A percentile compares a stretch with the other conserved stretches of the same genome.
These are phyloP conservation scores for Alloplasta piceator DNA, from an alignment of 2,888 invertebrate genomes.

Conservation along the genomic window DNA sequence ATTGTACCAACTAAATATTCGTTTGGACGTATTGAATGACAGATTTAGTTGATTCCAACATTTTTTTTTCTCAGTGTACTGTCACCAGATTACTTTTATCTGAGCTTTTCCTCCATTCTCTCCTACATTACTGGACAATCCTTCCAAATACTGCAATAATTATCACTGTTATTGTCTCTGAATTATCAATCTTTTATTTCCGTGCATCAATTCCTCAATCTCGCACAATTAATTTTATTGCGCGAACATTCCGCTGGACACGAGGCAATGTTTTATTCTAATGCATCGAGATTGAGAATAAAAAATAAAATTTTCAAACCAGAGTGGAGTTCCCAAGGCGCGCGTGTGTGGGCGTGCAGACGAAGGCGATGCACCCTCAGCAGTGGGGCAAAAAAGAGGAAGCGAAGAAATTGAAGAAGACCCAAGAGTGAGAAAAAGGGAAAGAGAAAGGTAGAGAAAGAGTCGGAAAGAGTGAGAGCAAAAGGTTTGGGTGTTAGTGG, in stretches of 20 bases:
- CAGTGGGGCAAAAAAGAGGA: slow-evolving; percentile 59
- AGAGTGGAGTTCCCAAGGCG: slow-evolving; percentile 46
- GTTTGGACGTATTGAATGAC: no score
- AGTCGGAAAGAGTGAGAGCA: neutral
- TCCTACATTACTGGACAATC: no score
- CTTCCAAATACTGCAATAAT: no score
- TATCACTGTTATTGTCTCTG: neutral
- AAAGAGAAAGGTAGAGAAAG: slow-evolving; percentile 34
- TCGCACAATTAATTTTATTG: neutral
- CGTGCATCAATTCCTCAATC: neutral
- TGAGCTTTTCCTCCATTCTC: no score
- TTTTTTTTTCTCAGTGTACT: no score
- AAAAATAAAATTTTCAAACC: slow-evolving; percentile 58
- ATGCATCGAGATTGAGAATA: slow-evolving; percentile 36
- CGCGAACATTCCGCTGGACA: no score
- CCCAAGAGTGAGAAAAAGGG: slow-evolving; percentile 31
- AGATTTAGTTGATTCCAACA: no score
- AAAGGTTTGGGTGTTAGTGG: slow-evolving; percentile 39
- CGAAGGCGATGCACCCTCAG: slow-evolving; percentile 63
- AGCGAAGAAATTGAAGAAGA: slow-evolving; percentile 52
- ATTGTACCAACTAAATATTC: no score
- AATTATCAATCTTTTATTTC: neutral
- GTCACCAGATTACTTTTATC: no score
- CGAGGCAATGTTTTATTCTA: neutral
- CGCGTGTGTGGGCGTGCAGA: slow-evolving; percentile 63